These are phyloP conservation scores for Gymnoscopelus braueri DNA, from an alignment of 2,797 vertebrate species.

Conservation along the genomic window DNA sequence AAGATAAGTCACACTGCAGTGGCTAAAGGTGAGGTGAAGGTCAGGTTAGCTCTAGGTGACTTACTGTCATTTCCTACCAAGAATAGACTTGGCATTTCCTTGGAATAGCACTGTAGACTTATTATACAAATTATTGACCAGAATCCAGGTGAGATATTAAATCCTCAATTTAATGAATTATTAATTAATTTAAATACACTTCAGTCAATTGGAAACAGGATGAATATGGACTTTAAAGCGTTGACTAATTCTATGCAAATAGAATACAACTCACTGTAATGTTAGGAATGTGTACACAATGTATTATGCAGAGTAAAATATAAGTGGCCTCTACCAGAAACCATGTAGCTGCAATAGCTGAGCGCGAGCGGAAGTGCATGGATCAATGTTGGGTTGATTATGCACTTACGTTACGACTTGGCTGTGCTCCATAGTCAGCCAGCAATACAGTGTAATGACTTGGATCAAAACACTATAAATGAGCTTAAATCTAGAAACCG, in stretches of 20 bases:
- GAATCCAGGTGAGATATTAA: no score
- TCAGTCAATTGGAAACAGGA: neutral
- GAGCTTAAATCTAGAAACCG: conserved; percentile 14
- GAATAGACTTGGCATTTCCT: neutral
- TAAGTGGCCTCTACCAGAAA: conserved; percentile 26
- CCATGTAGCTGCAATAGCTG: conserved; percentile 32
- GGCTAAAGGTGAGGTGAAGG: conserved; percentile 56
- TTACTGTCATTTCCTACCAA: neutral
- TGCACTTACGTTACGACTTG: conserved; percentile 4
- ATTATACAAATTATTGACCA: no score
- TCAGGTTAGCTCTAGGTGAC: neutral
- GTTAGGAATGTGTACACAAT: conserved; percentile 16
- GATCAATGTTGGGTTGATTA: neutral
- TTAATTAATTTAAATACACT: neutral
- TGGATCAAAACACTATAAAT: conserved; percentile 37
- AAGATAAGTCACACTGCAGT: conserved; percentile 49
- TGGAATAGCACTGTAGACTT: no score
- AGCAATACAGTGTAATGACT: conserved; percentile 27
- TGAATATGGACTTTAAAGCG: no score
- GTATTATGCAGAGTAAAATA: conserved; percentile 27
- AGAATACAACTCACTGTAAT: conserved; percentile 11
- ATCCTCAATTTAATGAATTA: no score
- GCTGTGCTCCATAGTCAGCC: conserved; percentile 15
- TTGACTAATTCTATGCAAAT: no score
- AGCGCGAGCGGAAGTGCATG: conserved; percentile 17